Base-by-base conservation (phyloP, 2,888 invertebrate genomes). In the Elysia crispata region DNA sequence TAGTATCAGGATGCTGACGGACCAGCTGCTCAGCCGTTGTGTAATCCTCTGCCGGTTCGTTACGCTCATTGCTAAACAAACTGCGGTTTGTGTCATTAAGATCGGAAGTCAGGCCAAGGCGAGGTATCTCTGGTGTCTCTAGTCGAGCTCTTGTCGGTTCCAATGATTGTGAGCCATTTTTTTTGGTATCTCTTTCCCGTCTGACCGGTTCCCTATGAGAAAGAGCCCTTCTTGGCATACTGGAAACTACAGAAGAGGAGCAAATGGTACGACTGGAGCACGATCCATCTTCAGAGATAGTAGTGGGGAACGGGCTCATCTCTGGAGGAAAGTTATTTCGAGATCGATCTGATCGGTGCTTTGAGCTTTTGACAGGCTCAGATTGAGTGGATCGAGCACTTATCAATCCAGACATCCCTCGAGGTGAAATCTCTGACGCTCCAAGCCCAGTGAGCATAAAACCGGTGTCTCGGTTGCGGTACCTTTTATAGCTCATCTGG, bases 21-120 rank as follows among this genome's bases (percentile, higher is more conserved):
- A 69, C 41, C 33, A 75, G 69, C 30, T 80, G 75, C 31, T 74
- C 79, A 23, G 49, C 73, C 13, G 66, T 66, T 30, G 49, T 31
- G 28, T 74, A 66, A 1, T 54, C 64, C 25, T 54, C 57, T 20
- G 15, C 15, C 11, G 41, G 41, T 50, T 15, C 33, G 0, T 13
- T 5, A 25, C 60, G 60, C 8, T 23, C 25, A 13, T 1, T 11
- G 30, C 31, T 31, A 31, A n/a, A n/a, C 18, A 13, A 13, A 18
- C 31, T 49, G 20, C 23, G 31, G n/a, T 49, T 73, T 25, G 75
- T 28, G 20, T 75, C 75, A 75, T 75, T 75, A 30, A 75, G 13
- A 60, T 57, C 60, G 8, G 75, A 75, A 6, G 75, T 28, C 20
- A 75, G 18, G 6, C 75, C 75, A n/a, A 75, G 62, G 20, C 75